Evolutionary conservation across 2,113 vertebrate genomes (phyloP).

Genomic region (Rhynchomys soricoides): DNA sequence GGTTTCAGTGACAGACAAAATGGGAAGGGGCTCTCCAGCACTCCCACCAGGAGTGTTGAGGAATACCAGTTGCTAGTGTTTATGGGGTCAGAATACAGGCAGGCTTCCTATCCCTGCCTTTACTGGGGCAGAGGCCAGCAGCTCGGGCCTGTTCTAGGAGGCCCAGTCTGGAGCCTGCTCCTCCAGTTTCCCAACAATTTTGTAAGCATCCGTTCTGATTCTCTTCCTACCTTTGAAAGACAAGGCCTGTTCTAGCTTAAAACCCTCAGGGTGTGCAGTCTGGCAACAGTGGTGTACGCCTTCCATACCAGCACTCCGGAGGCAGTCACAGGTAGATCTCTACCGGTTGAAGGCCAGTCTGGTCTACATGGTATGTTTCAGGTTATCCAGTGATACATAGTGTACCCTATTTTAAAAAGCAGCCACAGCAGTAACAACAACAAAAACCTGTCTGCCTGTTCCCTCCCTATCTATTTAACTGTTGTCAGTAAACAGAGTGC

Average conservation of each 20-base stretch:
- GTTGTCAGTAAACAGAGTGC: neutral
- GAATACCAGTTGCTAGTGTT: neutral
- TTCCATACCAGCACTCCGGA: neutral
- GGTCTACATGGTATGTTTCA: neutral
- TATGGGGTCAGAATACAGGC: neutral
- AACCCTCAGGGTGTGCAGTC: neutral
- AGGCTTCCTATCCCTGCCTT: neutral
- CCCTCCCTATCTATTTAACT: neutral
- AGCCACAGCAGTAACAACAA: neutral
- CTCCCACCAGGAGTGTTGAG: neutral
- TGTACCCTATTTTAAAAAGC: too few species aligned
- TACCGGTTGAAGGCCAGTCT: neutral
- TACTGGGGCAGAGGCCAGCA: neutral
- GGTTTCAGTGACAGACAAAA: neutral
- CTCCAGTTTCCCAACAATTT: conserved; percentile 31
- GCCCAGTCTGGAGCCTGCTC: neutral
- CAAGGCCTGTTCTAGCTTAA: neutral
- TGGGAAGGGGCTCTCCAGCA: neutral
- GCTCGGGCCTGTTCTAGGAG: neutral
- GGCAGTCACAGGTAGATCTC: neutral
- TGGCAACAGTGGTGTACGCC: neutral
- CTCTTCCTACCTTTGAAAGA: neutral
- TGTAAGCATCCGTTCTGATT: neutral
- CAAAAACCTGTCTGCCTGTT: neutral
- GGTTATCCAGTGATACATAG: neutral